Conservation (phyloP, 1,140 invertebrate genomes). For the Marisa cornuarietis region DNA sequence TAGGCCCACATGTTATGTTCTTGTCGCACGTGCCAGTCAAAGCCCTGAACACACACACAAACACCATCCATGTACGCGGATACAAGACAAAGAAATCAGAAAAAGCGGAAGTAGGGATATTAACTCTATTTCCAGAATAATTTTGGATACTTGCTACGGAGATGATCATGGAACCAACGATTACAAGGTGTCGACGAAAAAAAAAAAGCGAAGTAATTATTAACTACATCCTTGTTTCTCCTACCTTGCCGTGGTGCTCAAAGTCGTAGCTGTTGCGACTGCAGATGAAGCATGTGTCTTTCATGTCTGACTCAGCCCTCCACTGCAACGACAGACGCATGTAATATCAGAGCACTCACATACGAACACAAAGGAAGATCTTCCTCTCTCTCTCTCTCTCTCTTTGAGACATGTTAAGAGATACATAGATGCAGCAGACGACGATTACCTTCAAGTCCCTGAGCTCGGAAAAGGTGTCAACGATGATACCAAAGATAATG, state of each 20-base stretch:
- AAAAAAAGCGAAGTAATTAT: too few species aligned
- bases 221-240: neutral
- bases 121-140: too few species aligned
- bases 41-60: slow-evolving; percentile 52
- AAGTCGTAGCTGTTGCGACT: slow-evolving; percentile 66
- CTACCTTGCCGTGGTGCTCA: slow-evolving; percentile 64
- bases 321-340: slow-evolving; percentile 50
- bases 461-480: slow-evolving; percentile 67
- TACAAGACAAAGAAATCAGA: neutral
- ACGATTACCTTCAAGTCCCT: slow-evolving; percentile 64
- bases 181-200: too few species aligned
- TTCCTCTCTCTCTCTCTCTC: too few species aligned
- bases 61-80: neutral
- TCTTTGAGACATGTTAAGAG: neutral
- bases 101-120: too few species aligned
- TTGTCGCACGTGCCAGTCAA: slow-evolving; percentile 62
- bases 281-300: slow-evolving; percentile 65
- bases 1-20: slow-evolving; percentile 67
- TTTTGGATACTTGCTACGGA: neutral
- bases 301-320: slow-evolving; percentile 66
- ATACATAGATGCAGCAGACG: neutral
- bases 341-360: neutral
- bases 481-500: slow-evolving; percentile 68
- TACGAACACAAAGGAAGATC: too few species aligned
- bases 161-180: too few species aligned